A percentile compares a stretch with the other conserved stretches of the same genome.
Evolutionary conservation across 2,888 invertebrate genomes (phyloP).

Genomic region (Acleris laterana): DNA sequence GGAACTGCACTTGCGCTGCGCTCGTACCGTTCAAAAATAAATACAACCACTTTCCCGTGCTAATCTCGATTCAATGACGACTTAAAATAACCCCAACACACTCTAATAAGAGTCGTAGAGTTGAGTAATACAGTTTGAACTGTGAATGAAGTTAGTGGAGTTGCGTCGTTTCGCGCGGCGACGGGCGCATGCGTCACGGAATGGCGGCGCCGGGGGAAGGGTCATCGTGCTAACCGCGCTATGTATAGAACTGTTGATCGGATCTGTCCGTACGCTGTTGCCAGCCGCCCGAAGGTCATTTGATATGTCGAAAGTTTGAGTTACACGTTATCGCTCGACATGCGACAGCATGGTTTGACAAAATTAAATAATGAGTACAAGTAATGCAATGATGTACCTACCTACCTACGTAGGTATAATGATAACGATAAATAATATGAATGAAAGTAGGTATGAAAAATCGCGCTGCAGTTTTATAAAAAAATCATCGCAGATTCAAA

Average conservation of each 20-base stretch:
- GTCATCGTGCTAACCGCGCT: slow-evolving; percentile 36
- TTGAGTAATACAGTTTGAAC: not conserved
- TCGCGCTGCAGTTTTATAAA: too few relatives aligned
- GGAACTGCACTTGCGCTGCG: slow-evolving; percentile 38
- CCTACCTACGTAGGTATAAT: too few relatives aligned
- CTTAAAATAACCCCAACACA: slow-evolving; percentile 18
- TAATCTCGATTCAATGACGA: slow-evolving; percentile 9
- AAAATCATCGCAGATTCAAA: too few relatives aligned
- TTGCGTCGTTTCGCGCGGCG: slow-evolving; percentile 15
- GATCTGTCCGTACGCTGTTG: slow-evolving; percentile 34
- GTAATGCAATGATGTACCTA: too few relatives aligned
- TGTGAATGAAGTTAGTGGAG: not conserved
- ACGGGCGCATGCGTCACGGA: slow-evolving; percentile 31
- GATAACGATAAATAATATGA: too few relatives aligned
- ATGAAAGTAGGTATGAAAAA: too few relatives aligned
- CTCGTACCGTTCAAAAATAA: slow-evolving; percentile 38
- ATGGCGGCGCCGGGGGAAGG: slow-evolving; percentile 30
- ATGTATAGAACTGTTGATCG: slow-evolving; percentile 26
- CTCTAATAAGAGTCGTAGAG: not conserved
- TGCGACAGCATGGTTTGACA: too few relatives aligned
- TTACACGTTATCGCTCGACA: not conserved
- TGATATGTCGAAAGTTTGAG: slow-evolving; percentile 31
- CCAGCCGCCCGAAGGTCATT: slow-evolving; percentile 38
- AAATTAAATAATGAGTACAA: too few relatives aligned
- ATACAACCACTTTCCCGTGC: slow-evolving; percentile 40